Conservation (phyloP, 1,140 invertebrate species). For the Nasonia longicornis region DNA sequence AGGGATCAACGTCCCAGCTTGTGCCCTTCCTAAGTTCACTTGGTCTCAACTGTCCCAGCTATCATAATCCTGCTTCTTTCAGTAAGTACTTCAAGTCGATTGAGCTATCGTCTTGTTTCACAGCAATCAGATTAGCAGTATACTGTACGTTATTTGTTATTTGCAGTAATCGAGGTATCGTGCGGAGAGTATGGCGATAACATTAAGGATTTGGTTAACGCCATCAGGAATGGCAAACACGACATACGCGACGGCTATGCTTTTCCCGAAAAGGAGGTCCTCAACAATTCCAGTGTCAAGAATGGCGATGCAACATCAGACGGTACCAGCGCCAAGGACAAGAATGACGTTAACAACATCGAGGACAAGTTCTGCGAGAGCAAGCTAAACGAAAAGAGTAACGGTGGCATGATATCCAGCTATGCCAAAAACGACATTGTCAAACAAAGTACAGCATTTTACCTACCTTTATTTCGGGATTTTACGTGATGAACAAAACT, state of each 20-base stretch:
- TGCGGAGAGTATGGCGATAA: constrained; percentile 96
- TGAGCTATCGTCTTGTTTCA: not conserved
- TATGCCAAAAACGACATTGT: constrained; percentile 78
- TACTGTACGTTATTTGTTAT: constrained; percentile 33
- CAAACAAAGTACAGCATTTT: constrained; percentile 68
- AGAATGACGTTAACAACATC: constrained; percentile 68
- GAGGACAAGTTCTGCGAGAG: constrained; percentile 70
- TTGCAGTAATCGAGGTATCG: constrained; percentile 89
- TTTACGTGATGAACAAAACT: constrained; percentile 23
- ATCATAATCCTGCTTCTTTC: constrained; percentile 97
- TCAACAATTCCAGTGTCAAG: constrained; percentile 72
- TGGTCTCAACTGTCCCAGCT: constrained; percentile 89
- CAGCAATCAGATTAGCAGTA: not conserved
- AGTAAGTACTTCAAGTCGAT: constrained; percentile 67
- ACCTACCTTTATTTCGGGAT: constrained; percentile 4
- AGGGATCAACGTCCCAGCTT: constrained; percentile 85
- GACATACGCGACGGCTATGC: constrained; percentile 78
- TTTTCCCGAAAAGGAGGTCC: constrained; percentile 74
- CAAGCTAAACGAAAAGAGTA: constrained; percentile 58
- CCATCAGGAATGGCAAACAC: constrained; percentile 84
- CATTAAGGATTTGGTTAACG: constrained; percentile 84
- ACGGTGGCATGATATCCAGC: constrained; percentile 66
- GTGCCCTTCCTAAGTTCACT: constrained; percentile 89
- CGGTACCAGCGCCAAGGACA: constrained; percentile 65
- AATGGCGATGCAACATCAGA: constrained; percentile 57